Base-by-base conservation (phyloP, 1,140 invertebrate species). In the Platyura marginata region DNA sequence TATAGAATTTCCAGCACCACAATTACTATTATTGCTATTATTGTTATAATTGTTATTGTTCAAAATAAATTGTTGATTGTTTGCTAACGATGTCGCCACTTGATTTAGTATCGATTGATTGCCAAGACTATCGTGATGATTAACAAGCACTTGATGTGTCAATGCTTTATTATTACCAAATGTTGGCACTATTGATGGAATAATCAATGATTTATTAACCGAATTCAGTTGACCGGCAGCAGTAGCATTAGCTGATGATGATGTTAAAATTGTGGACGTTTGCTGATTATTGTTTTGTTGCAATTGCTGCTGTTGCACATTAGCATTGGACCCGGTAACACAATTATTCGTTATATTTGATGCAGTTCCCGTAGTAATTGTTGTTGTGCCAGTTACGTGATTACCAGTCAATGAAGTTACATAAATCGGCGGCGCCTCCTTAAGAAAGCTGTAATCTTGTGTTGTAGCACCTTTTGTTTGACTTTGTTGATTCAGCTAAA, bases 371-470 rank as follows among this genome's bases (percentile, higher is more conserved):
- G 65, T 63, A 57, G 56, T 70, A 50, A 62, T 69, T 15, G 65
- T 72, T 54, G 62, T 71, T 55, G 57, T 72, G 46, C 66, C 63
- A 47, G 68, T 65, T 20, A 69, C 63, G 49, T 74, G 72, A 51
- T 72, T 74, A 50, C 73, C 71, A 51, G 70, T 72, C 46, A 77
- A 74, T 42, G 78, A 81, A 40, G 80, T 84, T 44, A 83, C 79
- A 66, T 84, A 85, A 44, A 85, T 81, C 19, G 79, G 76, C 23
- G 75, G 75, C 5, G 58, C 52, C 20, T 61, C 59, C 21, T 56
- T 61, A 4, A 61, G 49, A 48, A 61, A 61, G 46, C 59, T 61
- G 10, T 61, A 61, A 46, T 81, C 77, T 56, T 75, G 72, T 45
- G 67, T 63, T 22, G 61, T 49, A 20, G 56, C 51, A 42, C 61